Base-by-base conservation (phyloP, 2,888 invertebrate species). In the Pomacea canaliculata region DNA sequence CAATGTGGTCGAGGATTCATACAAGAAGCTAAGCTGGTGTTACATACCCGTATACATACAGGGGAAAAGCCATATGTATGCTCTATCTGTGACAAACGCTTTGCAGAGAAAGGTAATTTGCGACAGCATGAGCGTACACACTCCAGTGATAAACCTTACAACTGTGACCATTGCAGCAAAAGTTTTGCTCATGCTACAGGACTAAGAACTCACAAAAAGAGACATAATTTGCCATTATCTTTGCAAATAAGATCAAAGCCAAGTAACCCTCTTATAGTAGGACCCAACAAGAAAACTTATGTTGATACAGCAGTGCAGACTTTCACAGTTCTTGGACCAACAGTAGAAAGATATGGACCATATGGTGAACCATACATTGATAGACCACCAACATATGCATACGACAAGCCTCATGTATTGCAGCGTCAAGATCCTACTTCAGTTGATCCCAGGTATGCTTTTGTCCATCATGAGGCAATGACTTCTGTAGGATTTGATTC, bases 281-380 rank as follows among this genome's bases (percentile, higher is more conserved):
- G 63, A 63, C 69, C 69, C n/a, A 74, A 74, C 69, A 74, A 74
- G 62, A 74, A 74, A 63, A 69, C 68, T 23, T 74, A 74, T 63
- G 74, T 74, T 56, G 74, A 74, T 56, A 49, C 74, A 10, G 74
- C 74, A n/a, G 74, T 74, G 19, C 74, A 74, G n/a, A 74, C 74
- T 2, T 74, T 68, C 62, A 74, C 74, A 12, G 74, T 74, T 49
- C 62, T 74, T n/a, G 74, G 74, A 23, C 74, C 74, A 51, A 74
- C 68, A 49, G 59, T 74, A 7, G 74, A 74, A 63, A 74, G 68
- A 2, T 74, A 74, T 37, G 69, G 74, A 1, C 48, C 60, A 46
- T 69, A 37, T 59, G 74, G 74, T 16, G 74, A 74, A 48, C 48
- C 74, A 37, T n/a, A 46, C 9, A 67, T 74, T 12, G 74, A 74